These are phyloP conservation scores for Latheticus oryzae DNA, from an alignment of 2,888 invertebrate genomes.

Conservation along the genomic window DNA sequence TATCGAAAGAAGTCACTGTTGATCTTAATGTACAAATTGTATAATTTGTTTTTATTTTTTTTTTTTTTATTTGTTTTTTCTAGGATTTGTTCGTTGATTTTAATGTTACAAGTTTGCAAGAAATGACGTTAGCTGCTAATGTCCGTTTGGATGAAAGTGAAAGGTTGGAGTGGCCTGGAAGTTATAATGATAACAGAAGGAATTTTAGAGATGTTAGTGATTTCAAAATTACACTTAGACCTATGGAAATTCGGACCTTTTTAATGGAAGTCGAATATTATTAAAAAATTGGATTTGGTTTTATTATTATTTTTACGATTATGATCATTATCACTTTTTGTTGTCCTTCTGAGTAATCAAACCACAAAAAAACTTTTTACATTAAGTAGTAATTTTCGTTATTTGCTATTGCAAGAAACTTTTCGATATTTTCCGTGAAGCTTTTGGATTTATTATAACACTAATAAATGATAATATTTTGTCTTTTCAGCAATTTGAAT, in stretches of 20 bases:
- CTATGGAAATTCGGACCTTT: conserved; percentile 37
- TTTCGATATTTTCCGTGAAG: no score
- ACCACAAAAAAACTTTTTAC: no score
- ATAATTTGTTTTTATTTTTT: not conserved
- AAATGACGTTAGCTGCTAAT: conserved; percentile 61
- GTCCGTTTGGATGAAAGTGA: conserved; percentile 69
- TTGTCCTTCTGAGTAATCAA: no score
- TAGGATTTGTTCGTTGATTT: conserved; percentile 56
- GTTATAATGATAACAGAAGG: not conserved
- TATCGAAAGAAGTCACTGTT: conserved; percentile 68
- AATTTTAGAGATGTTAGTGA: not conserved
- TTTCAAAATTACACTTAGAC: conserved; percentile 20
- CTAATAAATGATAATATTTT: no score
- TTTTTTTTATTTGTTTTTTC: conserved; percentile 5
- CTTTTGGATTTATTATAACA: no score
- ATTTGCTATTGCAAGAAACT: no score
- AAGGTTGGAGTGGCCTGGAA: conserved; percentile 47
- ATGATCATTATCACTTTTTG: no score
- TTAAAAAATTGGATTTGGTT: no score
- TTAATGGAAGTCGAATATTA: conserved; percentile 15
- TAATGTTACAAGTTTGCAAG: conserved; percentile 55
- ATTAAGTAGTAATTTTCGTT: no score
- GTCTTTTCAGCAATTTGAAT: no score
- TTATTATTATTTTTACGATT: no score
- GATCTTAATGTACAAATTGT: conserved; percentile 67